A percentile compares a stretch with the other conserved stretches of the same genome.
Conservation (phyloP, 2,888 invertebrate genomes). For the Ochropleura plecta region DNA sequence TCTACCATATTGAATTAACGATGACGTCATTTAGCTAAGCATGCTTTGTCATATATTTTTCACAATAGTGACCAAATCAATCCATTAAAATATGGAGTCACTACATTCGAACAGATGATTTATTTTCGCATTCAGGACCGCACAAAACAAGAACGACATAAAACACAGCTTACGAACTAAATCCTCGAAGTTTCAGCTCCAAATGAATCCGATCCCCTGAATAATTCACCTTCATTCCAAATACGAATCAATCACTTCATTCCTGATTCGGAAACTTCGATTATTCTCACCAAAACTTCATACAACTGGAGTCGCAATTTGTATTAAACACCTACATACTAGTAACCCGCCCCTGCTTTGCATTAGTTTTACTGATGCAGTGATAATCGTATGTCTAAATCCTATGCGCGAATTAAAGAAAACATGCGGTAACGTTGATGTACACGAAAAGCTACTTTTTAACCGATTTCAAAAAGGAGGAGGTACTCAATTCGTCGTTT, state of each 20-base stretch:
- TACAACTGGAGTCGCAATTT: slow-evolving; percentile 42
- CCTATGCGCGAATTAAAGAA: not conserved
- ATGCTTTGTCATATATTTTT: no score
- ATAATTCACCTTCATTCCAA: slow-evolving; percentile 60
- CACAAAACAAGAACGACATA: slow-evolving; percentile 7
- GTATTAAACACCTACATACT: slow-evolving; percentile 23
- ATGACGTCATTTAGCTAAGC: no score
- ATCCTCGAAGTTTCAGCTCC: slow-evolving; percentile 29
- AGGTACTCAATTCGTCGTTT: no score
- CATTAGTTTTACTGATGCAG: not conserved
- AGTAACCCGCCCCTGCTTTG: not conserved
- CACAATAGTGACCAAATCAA: no score
- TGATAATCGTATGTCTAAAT: not conserved
- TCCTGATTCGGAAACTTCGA: slow-evolving; percentile 59
- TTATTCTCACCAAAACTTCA: slow-evolving; percentile 52
- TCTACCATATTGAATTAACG: no score
- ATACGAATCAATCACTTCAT: slow-evolving; percentile 63
- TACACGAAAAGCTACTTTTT: not conserved
- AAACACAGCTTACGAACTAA: slow-evolving; percentile 40
- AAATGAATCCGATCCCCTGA: slow-evolving; percentile 52
- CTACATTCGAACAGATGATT: not conserved
- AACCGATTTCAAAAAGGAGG: no score
- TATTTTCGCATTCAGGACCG: not conserved
- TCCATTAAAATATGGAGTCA: not conserved
- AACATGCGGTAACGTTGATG: not conserved